Conservation (phyloP, 2,888 invertebrate species). For the Hecatera dysodea region DNA sequence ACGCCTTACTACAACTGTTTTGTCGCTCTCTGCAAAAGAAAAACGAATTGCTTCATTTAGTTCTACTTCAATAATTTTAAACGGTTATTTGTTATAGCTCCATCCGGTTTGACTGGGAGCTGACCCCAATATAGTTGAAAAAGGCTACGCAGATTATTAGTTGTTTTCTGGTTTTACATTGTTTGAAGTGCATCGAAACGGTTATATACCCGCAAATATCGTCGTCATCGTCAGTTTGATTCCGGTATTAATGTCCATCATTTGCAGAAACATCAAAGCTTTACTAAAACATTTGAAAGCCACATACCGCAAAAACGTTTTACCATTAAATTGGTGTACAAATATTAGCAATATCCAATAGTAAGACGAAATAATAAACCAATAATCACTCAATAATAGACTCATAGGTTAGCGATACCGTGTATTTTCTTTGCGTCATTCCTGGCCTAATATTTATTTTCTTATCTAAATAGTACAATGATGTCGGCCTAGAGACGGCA, state of each 20-base stretch:
- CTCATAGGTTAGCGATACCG: conserved; percentile 35
- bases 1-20: conserved; percentile 95
- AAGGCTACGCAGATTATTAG: no score
- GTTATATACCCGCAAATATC: not conserved
- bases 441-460: conserved; percentile 72
- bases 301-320: conserved; percentile 53
- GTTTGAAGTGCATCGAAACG: not conserved
- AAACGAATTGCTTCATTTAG: not conserved
- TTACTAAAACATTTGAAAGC: conserved; percentile 34
- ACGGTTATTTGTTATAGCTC: not conserved
- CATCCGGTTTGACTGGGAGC: no score
- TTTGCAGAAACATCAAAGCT: conserved; percentile 22
- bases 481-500: conserved; percentile 77
- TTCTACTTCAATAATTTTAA: not conserved
- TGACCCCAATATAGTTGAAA: no score
- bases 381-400: conserved; percentile 47
- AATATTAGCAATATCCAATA: conserved; percentile 42
- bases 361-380: conserved; percentile 45
- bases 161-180: no score
- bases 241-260: not conserved
- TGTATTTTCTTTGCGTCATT: conserved; percentile 65
- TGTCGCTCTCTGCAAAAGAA: conserved; percentile 94
- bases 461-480: conserved; percentile 77
- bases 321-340: conserved; percentile 36
- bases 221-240: not conserved